These are phyloP conservation scores for Yponomeuta sedellus DNA, from an alignment of 2,888 invertebrate genomes.

Conservation along the genomic window DNA sequence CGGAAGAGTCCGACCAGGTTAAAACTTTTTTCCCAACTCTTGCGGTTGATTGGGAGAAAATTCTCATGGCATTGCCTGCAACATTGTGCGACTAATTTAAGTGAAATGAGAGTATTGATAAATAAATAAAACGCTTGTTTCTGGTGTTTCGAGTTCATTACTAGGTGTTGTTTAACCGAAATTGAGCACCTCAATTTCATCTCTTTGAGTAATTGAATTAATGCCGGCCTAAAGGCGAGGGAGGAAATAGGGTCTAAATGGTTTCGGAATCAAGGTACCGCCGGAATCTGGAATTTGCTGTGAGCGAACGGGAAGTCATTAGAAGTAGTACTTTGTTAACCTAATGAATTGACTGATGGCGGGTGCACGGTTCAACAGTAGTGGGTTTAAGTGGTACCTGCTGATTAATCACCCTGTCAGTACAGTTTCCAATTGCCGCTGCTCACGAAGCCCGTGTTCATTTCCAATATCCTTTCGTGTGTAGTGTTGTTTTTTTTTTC, in stretches of 20 bases:
- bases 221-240: background rate
- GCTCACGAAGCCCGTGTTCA: constrained; percentile 48
- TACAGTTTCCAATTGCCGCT: constrained; percentile 68
- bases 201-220: constrained; percentile 13
- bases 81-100: too few species aligned
- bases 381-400: constrained; percentile 71
- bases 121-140: background rate
- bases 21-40: background rate
- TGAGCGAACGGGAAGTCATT: constrained; percentile 62
- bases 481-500: background rate
- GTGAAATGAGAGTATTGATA: too few species aligned
- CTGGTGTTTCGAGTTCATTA: background rate
- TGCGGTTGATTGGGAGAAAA: too few species aligned
- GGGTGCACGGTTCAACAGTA: constrained; percentile 65
- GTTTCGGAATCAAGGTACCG: constrained; percentile 11
- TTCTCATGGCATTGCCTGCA: too few species aligned
- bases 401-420: constrained; percentile 74
- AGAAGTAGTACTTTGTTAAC: constrained; percentile 71
- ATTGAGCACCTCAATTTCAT: constrained; percentile 7
- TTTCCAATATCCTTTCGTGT: constrained; percentile 21
- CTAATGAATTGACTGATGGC: constrained; percentile 76
- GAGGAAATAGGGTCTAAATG: background rate
- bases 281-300: background rate
- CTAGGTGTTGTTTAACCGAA: background rate
- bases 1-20: too few species aligned